Evolutionary conservation across 2,888 invertebrate species (phyloP), one percentile per base, ranked within the genome.

Genomic region (Camponotus fellah): DNA sequence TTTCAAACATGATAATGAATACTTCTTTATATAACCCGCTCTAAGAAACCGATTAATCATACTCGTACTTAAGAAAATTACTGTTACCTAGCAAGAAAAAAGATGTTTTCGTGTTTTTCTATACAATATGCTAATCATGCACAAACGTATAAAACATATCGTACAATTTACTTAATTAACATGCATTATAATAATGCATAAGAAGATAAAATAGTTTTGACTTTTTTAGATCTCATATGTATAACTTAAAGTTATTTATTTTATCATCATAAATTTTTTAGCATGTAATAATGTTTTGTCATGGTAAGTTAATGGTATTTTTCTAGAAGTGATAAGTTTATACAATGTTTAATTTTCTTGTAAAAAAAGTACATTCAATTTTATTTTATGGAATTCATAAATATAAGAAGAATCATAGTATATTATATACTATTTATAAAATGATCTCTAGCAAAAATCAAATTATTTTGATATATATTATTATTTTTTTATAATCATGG

Each of bases 11-110:
- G 90, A 87, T 0, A 92, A 43, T 46, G 92, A 85, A 32, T 92
- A 91, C 1, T 90, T 88, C 0, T n/a, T 8, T 8, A 89, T 10
- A 0, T 34, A 46, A 17, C 49, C 68, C 0, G 84, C 87, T 68
- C 88, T 86, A 14, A 86, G 46, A 3, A 92, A 71, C 56, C 91
- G 84, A 68, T 88, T 91, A 0, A 87, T 69, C 85, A 89, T 89
- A 14, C 90, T 92, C 1, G 92, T 87, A 9, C 87, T 82, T 66
- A 92, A 17, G 14, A 91, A 66, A 17, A 32, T 5, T 8, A 3
- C 17, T 26, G 1, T 81, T 0, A 91, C 72, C 92, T 93, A 17
- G 5, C 5, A 46, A 21, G 12, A 76, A 40, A 81, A 6, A 34
- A 9, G 40, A 8, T 64, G 12, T 26, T 26, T 72, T 58, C 26